A percentile compares a stretch with the other conserved stretches of the same genome.
Conservation (phyloP, 2,113 vertebrate genomes). For the Calonectris borealis region DNA sequence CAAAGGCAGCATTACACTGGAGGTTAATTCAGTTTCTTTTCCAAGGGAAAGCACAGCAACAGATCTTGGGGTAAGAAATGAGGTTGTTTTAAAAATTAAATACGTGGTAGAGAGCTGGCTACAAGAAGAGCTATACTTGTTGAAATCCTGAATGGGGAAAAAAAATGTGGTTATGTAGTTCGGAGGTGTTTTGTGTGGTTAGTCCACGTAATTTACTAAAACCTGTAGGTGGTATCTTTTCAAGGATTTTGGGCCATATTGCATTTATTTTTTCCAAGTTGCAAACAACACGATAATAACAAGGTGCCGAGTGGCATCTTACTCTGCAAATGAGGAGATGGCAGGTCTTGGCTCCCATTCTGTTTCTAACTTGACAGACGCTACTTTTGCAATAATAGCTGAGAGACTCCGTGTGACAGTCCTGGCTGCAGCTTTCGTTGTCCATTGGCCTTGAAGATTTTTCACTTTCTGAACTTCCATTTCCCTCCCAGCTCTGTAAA, state of each 20-base stretch:
- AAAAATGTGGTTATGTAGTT: neutral
- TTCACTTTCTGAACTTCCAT: neutral
- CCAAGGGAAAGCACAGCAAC: neutral
- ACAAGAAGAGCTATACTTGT: neutral
- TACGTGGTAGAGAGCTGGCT: neutral
- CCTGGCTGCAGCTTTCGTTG: neutral
- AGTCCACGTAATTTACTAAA: neutral
- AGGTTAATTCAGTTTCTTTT: neutral
- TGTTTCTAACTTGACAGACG: neutral
- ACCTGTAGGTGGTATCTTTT: neutral
- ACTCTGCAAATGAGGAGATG: neutral
- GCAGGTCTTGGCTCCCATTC: neutral
- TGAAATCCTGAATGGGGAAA: neutral
- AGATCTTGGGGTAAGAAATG: neutral
- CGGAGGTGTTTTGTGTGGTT: neutral
- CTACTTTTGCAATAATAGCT: neutral
- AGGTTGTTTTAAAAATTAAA: neutral
- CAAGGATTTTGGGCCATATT: neutral
- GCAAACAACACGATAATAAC: neutral
- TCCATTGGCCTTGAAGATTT: neutral
- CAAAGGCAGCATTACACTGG: neutral
- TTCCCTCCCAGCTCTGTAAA: constrained; percentile 2
- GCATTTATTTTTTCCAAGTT: neutral
- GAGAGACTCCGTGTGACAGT: neutral
- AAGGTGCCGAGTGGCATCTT: neutral